A percentile compares a stretch with the other conserved stretches of the same genome.
These are phyloP conservation scores for Pyrrhosoma nymphula DNA, from an alignment of 2,888 invertebrate genomes.

Conservation along the genomic window DNA sequence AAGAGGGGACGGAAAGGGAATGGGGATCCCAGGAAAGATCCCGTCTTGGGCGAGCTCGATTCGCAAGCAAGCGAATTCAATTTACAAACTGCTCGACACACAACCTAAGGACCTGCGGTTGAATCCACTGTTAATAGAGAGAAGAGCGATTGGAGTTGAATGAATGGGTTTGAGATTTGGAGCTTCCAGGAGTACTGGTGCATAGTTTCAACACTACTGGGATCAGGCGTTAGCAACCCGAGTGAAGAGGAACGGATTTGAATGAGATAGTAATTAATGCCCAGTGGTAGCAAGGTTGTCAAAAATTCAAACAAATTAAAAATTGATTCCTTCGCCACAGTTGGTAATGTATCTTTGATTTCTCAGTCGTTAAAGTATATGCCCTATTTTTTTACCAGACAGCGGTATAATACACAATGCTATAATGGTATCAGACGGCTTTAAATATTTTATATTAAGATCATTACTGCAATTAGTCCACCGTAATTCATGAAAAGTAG, in stretches of 20 bases:
- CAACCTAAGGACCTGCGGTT: slow-evolving; percentile 21
- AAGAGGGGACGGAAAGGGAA: not conserved
- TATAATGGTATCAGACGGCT: no score
- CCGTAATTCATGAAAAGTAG: no score
- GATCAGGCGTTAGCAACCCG: not conserved
- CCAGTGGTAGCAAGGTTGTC: no score
- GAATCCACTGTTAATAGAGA: not conserved
- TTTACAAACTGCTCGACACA: slow-evolving; percentile 22
- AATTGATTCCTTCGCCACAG: no score
- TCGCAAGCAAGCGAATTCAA: not conserved
- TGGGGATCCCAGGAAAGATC: not conserved
- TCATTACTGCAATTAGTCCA: no score
- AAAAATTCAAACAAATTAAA: no score
- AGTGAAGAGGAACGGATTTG: not conserved
- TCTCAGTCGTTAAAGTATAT: no score
- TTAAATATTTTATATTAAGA: no score
- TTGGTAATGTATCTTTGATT: no score
- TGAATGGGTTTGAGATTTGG: not conserved
- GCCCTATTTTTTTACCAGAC: no score
- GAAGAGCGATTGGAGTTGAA: not conserved
- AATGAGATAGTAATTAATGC: no score
- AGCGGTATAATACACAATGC: no score
- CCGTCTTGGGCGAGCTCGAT: not conserved
- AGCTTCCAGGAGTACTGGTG: not conserved
- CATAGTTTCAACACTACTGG: not conserved